Base-by-base conservation (phyloP, 2,797 vertebrate genomes). In the Galagoides demidoff region DNA sequence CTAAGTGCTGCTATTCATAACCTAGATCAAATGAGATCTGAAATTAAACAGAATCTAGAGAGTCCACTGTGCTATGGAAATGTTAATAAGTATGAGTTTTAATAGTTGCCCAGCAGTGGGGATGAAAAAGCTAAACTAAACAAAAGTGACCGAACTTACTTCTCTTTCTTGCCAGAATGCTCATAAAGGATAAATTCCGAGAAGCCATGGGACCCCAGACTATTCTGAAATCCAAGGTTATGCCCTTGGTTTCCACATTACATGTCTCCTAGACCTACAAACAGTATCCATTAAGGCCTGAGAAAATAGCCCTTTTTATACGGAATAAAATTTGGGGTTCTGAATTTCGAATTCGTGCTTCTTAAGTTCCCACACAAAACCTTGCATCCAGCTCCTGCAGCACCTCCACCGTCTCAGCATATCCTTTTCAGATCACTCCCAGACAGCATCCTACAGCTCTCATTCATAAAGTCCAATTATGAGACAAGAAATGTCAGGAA, bases 401-500 rank as follows among this genome's bases (percentile, higher is more conserved):
- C 96, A 7, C 66, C 97, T 97, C 97, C 96, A 93, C 93, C 74
- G 78, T 93, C 91, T 92, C 88, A 16, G 52, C 96, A 96, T 94
- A 96, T 98, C 96, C 91, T 95, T 98, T 97, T 92, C 97, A 94
- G 97, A 96, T 97, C 96, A 96, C 96, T 98, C 97, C 96, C 97
- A 98, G 97, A 95, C 97, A 98, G 98, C 96, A 96, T 97, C 98
- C 98, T 98, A 97, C 78, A 76, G 97, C 85, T 95, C 96, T 98
- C 98, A 99, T 99, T 99, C 98, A 99, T 98, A 97, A 98, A 98
- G 98, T 98, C 98, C 97, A 97, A 97, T 98, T 97, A 98, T 96
- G 97, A 98, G 98, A 98, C 97, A 95, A 98, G 98, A 98, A 98
- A 98, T 95, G 98, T 98, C 98, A 98, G 98, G 98, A 98, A 98